phyloP scores from a whole-genome alignment of 30 jellyfish, hydroid and myxozoan genomes.

The Aurelia sp. region DNA sequence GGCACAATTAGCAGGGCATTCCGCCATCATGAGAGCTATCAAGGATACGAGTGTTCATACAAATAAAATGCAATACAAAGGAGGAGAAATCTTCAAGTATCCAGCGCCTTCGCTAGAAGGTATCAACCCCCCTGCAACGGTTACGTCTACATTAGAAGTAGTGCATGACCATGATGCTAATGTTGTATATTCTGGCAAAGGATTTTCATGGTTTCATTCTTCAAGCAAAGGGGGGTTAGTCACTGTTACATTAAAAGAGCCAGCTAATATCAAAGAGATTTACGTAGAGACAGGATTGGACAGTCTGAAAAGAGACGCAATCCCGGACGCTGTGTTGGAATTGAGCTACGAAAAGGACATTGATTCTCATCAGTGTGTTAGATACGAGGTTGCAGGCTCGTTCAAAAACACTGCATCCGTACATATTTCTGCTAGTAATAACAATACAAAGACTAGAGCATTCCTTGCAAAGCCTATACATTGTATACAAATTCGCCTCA shows the following conservation, averaged over 20 bases:
- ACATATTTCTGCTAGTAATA: conserved; percentile 19
- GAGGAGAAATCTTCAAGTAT: background rate
- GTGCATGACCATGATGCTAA: background rate
- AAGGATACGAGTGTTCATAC: conserved; percentile 24
- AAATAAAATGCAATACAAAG: background rate
- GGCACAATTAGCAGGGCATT: conserved; percentile 42
- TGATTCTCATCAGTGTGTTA: conserved; percentile 12
- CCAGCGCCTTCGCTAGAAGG: conserved; percentile 7
- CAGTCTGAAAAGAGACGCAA: conserved; percentile 22
- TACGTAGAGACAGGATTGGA: conserved; percentile 51
- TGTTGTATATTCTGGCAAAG: conserved; percentile 26
- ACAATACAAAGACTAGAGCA: conserved; percentile 1
- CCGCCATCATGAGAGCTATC: conserved; percentile 14
- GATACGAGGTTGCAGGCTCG: conserved; percentile 23
- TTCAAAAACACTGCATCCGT: conserved; percentile 10
- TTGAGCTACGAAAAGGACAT: conserved; percentile 5
- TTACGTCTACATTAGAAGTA: conserved; percentile 12
- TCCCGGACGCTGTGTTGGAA: conserved; percentile 44
- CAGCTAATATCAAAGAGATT: conserved; percentile 12
- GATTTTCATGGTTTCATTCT: conserved; percentile 46
- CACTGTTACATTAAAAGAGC: conserved; percentile 23
- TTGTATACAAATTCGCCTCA: conserved; percentile 46
- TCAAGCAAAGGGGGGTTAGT: conserved; percentile 17
- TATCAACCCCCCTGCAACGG: conserved; percentile 55
- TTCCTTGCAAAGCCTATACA: conserved; percentile 19